Conservation (phyloP, 2,113 vertebrate genomes). For the Corapipo altera region DNA sequence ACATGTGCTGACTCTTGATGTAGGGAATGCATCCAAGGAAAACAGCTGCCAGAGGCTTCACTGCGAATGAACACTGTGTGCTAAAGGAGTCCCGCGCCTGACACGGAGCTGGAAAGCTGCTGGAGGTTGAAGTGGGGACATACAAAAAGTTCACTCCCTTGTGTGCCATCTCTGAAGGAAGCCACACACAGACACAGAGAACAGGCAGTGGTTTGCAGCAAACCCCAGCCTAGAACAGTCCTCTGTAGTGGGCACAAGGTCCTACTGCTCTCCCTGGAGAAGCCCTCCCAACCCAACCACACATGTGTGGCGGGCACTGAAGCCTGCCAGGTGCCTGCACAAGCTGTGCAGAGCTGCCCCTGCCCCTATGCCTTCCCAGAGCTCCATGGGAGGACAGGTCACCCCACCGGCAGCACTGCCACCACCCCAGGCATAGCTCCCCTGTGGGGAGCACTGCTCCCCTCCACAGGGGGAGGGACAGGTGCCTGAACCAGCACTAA, state of each 20-base stretch:
- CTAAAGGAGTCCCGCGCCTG: constrained; percentile 34
- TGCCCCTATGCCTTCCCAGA: background rate
- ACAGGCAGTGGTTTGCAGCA: background rate
- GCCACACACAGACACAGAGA: background rate
- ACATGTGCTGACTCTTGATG: constrained; percentile 60
- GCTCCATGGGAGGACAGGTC: background rate
- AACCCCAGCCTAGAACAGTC: background rate
- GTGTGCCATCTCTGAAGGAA: background rate
- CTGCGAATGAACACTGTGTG: background rate
- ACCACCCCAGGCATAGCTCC: background rate
- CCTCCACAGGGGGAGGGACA: background rate
- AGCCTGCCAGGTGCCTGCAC: background rate
- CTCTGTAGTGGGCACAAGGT: background rate
- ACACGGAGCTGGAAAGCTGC: background rate
- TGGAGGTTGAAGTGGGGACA: constrained; percentile 11
- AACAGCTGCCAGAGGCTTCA: constrained; percentile 62
- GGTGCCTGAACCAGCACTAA: background rate
- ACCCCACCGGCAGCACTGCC: accelerated
- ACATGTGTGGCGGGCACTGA: accelerated
- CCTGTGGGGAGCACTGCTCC: background rate
- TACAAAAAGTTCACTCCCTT: background rate
- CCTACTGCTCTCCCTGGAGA: background rate
- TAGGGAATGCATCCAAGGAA: constrained; percentile 56
- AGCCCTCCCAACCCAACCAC: background rate
- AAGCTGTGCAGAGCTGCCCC: background rate